These are phyloP conservation scores for Hystrix cristata DNA, from an alignment of 2,113 vertebrate genomes.

Conservation along the genomic window DNA sequence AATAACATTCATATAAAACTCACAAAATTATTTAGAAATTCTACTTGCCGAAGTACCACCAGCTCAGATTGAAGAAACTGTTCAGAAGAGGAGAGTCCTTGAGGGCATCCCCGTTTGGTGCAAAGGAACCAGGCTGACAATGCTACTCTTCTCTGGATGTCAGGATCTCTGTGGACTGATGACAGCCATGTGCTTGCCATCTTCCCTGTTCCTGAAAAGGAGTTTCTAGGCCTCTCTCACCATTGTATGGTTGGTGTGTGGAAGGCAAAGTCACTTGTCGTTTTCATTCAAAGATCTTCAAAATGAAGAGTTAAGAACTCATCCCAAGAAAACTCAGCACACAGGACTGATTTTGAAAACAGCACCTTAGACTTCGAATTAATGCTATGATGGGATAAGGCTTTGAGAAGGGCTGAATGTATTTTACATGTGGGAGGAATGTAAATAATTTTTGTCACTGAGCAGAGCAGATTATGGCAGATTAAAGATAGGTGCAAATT, in stretches of 20 bases:
- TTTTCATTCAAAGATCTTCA: not conserved
- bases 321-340: not conserved
- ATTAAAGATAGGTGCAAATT: not conserved
- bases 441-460: not conserved
- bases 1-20: not conserved
- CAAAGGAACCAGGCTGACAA: not conserved
- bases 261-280: not conserved
- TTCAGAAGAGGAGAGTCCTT: not conserved
- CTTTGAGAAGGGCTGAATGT: not conserved
- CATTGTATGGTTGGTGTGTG: not conserved
- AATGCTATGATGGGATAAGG: not conserved
- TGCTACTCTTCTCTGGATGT: not conserved
- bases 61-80: not conserved
- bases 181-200: not conserved
- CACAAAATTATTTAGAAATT: constrained; percentile 1
- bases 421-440: not conserved
- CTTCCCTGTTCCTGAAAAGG: not conserved
- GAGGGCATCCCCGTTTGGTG: not conserved
- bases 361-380: not conserved
- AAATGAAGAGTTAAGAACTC: not conserved
- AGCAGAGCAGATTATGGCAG: not conserved
- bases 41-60: not conserved
- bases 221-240: not conserved
- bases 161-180: not conserved
- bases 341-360: not conserved